phyloP scores from a whole-genome alignment of 2,113 vertebrate species.

The Channa argus region DNA sequence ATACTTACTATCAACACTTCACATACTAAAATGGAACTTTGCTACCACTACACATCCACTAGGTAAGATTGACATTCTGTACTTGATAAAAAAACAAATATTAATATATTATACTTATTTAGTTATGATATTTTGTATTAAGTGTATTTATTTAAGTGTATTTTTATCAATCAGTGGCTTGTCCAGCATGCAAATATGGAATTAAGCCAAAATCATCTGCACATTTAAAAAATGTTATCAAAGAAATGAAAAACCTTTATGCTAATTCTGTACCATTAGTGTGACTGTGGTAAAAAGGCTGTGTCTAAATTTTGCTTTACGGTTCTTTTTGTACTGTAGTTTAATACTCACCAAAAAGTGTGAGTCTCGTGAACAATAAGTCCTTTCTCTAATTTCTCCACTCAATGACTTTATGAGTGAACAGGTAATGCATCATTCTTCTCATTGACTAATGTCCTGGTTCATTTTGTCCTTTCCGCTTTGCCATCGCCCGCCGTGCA shows the following conservation, averaged over 20 bases:
- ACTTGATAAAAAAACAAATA: no score
- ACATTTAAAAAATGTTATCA: neutral
- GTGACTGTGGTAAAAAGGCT: neutral
- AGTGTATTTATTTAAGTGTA: no score
- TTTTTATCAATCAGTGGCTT: neutral
- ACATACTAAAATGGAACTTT: neutral
- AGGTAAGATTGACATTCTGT: no score
- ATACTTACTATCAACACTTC: neutral
- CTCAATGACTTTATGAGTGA: conserved; percentile 69
- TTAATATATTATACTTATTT: no score
- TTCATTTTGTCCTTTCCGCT: conserved; percentile 77
- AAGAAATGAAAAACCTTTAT: neutral
- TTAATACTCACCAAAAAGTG: conserved; percentile 27
- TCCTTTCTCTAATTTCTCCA: conserved; percentile 61
- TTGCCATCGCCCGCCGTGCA: conserved; percentile 66
- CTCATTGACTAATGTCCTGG: conserved; percentile 75
- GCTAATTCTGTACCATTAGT: neutral
- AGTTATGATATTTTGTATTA: no score
- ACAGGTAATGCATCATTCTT: conserved; percentile 77
- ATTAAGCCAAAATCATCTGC: neutral
- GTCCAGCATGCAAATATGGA: neutral
- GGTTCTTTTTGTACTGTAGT: neutral
- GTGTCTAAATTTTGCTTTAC: conserved; percentile 5
- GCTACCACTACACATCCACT: no score
- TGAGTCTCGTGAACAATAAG: conserved; percentile 58